Conservation (phyloP, 1,140 invertebrate genomes). For the Penaeus chinensis region DNA sequence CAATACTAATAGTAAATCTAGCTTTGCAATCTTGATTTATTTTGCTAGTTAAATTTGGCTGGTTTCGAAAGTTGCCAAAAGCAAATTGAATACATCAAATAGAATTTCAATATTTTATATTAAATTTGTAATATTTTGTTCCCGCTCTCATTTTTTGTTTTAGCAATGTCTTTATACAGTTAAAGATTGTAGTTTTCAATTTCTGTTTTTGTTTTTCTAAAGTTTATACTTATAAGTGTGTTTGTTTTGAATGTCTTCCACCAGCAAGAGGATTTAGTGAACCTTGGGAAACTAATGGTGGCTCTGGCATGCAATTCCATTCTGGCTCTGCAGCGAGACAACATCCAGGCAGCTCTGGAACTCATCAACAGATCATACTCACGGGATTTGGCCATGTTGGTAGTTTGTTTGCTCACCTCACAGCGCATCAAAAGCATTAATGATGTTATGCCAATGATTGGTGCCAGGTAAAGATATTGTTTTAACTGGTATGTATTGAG, state of each 20-base stretch:
- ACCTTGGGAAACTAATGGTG: constrained; percentile 90
- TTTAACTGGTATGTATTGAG: neutral
- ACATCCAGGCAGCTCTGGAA: constrained; percentile 87
- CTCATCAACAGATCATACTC: constrained; percentile 78
- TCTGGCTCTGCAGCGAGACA: constrained; percentile 85
- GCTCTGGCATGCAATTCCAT: constrained; percentile 91
- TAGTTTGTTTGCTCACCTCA: constrained; percentile 77
- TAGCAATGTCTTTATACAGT: neutral
- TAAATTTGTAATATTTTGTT: neutral
- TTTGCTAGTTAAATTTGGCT: no score
- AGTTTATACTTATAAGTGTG: neutral
- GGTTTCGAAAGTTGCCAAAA: no score
- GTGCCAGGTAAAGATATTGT: constrained; percentile 67
- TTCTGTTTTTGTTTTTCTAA: neutral
- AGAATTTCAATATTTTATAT: neutral
- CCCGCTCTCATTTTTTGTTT: neutral
- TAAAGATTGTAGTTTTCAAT: constrained; percentile 27
- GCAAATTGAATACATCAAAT: no score
- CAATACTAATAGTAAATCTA: neutral
- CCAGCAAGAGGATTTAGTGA: constrained; percentile 90
- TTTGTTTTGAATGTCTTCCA: constrained; percentile 42
- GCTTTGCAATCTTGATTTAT: no score
- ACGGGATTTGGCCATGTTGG: constrained; percentile 91
- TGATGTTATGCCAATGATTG: constrained; percentile 99
- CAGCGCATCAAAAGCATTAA: constrained; percentile 78